Conservation (phyloP, 2,113 vertebrate species). For the Platycercus adscitus region DNA sequence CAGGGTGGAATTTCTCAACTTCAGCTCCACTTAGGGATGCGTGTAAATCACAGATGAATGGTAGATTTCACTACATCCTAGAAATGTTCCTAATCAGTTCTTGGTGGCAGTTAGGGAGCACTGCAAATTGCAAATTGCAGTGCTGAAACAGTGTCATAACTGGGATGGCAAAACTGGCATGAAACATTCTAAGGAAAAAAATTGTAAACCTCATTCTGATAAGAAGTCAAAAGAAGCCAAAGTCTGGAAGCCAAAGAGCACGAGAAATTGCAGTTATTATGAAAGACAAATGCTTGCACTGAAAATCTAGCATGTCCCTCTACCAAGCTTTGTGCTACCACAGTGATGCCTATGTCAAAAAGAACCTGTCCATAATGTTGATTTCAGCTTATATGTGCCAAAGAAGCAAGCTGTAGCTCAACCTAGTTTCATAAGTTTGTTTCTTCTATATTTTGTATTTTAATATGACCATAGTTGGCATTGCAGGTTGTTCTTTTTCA, state of each 20-base stretch:
- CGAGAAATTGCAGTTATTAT: not conserved
- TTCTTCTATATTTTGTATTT: not conserved
- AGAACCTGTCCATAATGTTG: not conserved
- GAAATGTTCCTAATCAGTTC: not conserved
- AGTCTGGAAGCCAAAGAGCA: not conserved
- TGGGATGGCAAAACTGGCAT: not conserved
- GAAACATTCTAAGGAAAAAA: not conserved
- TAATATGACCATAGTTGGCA: not conserved
- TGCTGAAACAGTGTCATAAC: not conserved
- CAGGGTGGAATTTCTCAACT: not conserved
- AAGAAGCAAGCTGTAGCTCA: not conserved
- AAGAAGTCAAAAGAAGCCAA: not conserved
- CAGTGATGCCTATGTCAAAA: not conserved
- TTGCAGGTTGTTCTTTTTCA: not conserved
- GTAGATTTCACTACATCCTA: not conserved
- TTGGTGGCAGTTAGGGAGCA: not conserved
- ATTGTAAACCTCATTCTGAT: not conserved
- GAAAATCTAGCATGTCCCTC: not conserved
- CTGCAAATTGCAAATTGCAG: not conserved
- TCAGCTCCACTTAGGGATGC: not conserved
- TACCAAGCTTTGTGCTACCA: not conserved
- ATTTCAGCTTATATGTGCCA: not conserved
- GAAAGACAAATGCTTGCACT: not conserved
- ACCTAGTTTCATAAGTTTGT: not conserved
- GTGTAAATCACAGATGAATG: not conserved